These are phyloP conservation scores for Ceryle rudis DNA, from an alignment of 2,797 vertebrate genomes.

Conservation along the genomic window DNA sequence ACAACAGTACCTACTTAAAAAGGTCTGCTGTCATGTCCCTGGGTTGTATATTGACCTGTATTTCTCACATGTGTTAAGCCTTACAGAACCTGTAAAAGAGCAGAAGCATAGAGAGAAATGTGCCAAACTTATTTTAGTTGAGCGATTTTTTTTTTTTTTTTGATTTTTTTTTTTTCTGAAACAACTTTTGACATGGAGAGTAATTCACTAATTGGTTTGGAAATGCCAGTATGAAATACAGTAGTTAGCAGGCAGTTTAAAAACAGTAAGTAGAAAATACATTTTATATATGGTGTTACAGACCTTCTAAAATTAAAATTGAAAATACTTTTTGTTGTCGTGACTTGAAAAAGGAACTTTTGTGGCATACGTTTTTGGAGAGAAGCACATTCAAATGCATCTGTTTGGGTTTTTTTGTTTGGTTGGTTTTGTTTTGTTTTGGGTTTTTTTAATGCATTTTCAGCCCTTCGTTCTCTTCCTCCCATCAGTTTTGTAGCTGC, in stretches of 20 bases:
- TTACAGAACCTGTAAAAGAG: not conserved
- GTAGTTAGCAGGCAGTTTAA: not conserved
- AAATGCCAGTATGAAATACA: not conserved
- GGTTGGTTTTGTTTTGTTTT: too few species aligned
- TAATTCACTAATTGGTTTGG: not conserved
- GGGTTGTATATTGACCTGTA: not conserved
- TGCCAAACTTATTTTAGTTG: not conserved
- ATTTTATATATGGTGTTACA: not conserved
- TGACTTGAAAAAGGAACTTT: not conserved
- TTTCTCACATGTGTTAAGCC: not conserved
- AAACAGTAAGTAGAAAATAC: too few species aligned
- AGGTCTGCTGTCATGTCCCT: not conserved
- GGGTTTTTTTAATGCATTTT: not conserved
- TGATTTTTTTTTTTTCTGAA: not conserved
- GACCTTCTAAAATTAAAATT: not conserved
- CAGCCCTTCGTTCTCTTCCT: not conserved
- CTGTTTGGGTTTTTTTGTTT: too few species aligned
- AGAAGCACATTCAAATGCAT: not conserved
- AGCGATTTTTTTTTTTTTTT: not conserved
- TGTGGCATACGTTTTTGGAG: not conserved
- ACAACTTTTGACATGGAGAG: not conserved
- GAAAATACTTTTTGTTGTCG: not conserved
- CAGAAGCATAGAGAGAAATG: not conserved
- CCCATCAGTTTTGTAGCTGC: not conserved
- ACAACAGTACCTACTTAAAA: not conserved